A percentile compares a stretch with the other conserved stretches of the same genome.
Evolutionary conservation across 1,140 invertebrate genomes (phyloP).

Genomic region (Plectrocnemia conspersa): DNA sequence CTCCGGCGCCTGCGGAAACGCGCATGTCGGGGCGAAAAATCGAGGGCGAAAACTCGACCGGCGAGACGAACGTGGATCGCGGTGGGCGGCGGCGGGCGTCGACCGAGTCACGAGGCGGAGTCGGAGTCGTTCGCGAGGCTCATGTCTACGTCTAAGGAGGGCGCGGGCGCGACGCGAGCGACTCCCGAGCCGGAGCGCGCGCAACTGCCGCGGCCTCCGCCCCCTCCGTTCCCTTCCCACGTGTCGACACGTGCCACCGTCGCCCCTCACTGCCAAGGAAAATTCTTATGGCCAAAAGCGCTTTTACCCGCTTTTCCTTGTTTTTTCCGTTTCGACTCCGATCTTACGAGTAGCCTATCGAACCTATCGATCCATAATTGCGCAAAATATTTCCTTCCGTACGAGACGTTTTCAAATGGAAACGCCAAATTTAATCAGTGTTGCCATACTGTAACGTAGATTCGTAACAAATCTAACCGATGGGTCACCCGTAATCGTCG

Average conservation of each 20-base stretch:
- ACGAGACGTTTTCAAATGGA: too few species aligned
- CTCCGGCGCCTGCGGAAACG: background rate
- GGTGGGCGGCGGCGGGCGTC: background rate
- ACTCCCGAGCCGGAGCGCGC: conserved; percentile 1
- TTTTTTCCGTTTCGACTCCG: conserved; percentile 51
- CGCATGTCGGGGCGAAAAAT: too few species aligned
- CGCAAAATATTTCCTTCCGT: too few species aligned
- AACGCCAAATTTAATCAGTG: too few species aligned
- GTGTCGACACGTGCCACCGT: conserved; percentile 3
- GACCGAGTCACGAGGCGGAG: background rate
- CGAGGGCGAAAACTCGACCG: background rate
- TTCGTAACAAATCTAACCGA: too few species aligned
- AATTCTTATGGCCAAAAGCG: too few species aligned
- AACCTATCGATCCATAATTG: too few species aligned
- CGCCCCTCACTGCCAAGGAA: background rate
- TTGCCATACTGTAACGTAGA: too few species aligned
- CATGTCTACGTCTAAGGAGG: background rate
- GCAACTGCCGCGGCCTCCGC: background rate
- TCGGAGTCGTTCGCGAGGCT: background rate
- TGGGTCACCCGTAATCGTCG: too few species aligned
- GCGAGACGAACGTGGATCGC: background rate
- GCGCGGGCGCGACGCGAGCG: background rate
- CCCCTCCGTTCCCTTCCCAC: background rate
- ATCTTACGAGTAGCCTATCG: too few species aligned
- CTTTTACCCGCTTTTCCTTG: background rate